Percentiles rank a stretch among this genome's conserved stretches.
These are phyloP conservation scores for Trematomus loennbergii DNA, from an alignment of 2,113 vertebrate species.

Conservation along the genomic window DNA sequence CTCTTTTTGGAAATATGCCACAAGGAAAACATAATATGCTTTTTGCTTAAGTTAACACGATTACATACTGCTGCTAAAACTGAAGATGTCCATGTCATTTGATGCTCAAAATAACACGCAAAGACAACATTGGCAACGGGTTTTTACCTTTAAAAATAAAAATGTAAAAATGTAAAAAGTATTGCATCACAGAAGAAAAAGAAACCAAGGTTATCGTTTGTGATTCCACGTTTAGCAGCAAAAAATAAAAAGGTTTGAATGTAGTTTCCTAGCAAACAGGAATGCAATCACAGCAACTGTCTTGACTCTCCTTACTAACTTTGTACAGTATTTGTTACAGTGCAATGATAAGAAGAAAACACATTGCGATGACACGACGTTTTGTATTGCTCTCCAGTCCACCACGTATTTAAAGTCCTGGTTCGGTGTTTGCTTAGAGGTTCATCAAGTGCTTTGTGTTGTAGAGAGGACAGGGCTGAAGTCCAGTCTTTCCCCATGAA, in stretches of 20 bases:
- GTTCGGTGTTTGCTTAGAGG: constrained; percentile 29
- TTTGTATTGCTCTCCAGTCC: constrained; percentile 42
- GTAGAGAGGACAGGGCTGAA: neutral
- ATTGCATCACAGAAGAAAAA: constrained; percentile 25
- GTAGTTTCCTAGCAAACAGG: constrained; percentile 28
- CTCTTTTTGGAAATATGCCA: neutral
- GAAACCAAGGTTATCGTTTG: no score
- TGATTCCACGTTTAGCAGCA: constrained; percentile 56
- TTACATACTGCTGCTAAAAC: neutral
- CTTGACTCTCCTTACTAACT: constrained; percentile 81
- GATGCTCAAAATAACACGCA: no score
- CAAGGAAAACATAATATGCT: neutral
- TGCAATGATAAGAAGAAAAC: constrained; percentile 85
- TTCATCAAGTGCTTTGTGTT: constrained; percentile 68
- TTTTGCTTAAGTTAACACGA: neutral
- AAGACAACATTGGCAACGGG: neutral
- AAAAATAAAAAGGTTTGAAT: constrained; percentile 44
- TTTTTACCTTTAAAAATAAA: constrained; percentile 3
- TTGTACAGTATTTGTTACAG: constrained; percentile 89
- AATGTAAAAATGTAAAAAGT: neutral
- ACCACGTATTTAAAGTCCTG: constrained; percentile 29
- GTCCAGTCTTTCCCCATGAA: neutral
- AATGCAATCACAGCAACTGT: constrained; percentile 26
- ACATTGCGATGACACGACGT: constrained; percentile 12
- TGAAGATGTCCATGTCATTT: neutral